phyloP scores from a whole-genome alignment of 2,888 invertebrate genomes.

The Cartodere bifasciata region DNA sequence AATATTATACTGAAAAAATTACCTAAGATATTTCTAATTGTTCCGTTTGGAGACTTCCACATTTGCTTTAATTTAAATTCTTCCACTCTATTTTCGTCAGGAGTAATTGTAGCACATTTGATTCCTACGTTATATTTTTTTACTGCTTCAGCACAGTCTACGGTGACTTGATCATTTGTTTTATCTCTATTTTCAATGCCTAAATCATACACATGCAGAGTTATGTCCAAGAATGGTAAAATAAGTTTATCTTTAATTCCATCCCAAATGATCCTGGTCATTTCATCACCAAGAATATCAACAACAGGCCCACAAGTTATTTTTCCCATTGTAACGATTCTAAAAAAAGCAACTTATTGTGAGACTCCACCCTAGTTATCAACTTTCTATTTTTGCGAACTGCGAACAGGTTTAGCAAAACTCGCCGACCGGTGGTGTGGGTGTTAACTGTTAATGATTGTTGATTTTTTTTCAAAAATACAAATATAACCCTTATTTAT shows the following conservation, averaged over 20 bases:
- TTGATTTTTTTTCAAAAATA: too few relatives aligned
- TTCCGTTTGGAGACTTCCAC: constrained; percentile 88
- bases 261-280: constrained; percentile 98
- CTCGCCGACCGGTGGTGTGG: too few relatives aligned
- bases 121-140: constrained; percentile 97
- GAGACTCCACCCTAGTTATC: too few relatives aligned
- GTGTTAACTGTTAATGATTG: too few relatives aligned
- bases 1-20: too few relatives aligned
- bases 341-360: too few relatives aligned
- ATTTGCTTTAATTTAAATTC: constrained; percentile 79
- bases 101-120: constrained; percentile 97
- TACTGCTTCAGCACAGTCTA: constrained; percentile 93
- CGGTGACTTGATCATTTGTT: constrained; percentile 89
- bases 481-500: too few relatives aligned
- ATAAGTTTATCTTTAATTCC: constrained; percentile 95
- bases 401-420: too few relatives aligned
- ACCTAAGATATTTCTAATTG: constrained; percentile 76
- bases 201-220: constrained; percentile 86
- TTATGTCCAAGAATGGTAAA: constrained; percentile 88
- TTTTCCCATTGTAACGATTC: constrained; percentile 46
- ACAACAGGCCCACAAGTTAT: constrained; percentile 80
- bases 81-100: constrained; percentile 91
- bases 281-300: constrained; percentile 89
- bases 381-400: too few relatives aligned
- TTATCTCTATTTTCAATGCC: constrained; percentile 91